A percentile compares a stretch with the other conserved stretches of the same genome.
These are phyloP conservation scores for Mechanitis mazaeus DNA, from an alignment of 2,888 invertebrate species.

Conservation along the genomic window DNA sequence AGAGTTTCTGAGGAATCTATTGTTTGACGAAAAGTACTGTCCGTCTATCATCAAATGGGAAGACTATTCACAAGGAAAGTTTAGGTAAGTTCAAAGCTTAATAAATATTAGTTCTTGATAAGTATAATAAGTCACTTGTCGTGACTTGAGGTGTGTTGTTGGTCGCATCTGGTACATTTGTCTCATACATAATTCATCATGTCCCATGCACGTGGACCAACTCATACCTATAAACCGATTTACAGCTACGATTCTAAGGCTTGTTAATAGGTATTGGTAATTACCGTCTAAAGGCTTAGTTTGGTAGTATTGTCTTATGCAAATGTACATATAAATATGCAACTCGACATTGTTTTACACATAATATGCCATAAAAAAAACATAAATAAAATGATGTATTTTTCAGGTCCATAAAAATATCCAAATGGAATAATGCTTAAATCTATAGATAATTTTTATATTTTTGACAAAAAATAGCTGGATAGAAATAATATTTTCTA, in stretches of 20 bases:
- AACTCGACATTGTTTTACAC: neutral
- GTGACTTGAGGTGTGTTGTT: conserved; percentile 43
- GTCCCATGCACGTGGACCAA: conserved; percentile 53
- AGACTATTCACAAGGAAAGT: conserved; percentile 87
- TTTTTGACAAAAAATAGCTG: no score
- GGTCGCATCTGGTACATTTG: conserved; percentile 38
- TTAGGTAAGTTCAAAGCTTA: conserved; percentile 69
- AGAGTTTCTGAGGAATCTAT: conserved; percentile 90
- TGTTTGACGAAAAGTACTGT: conserved; percentile 84
- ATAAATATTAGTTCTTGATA: neutral
- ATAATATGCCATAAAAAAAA: neutral
- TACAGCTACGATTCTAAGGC: conserved; percentile 43
- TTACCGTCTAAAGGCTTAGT: conserved; percentile 31
- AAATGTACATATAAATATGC: conserved; percentile 7
- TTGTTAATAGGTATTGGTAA: conserved; percentile 36
- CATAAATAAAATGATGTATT: no score
- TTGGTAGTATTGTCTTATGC: conserved; percentile 18
- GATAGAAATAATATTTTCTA: no score
- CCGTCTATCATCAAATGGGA: conserved; percentile 93
- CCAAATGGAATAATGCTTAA: no score
- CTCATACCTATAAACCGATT: conserved; percentile 49
- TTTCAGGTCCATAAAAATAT: no score
- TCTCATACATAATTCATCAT: conserved; percentile 57
- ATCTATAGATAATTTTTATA: no score
- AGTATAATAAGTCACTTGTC: conserved; percentile 30